These are phyloP conservation scores for Pherbina coryleti DNA, from an alignment of 2,888 invertebrate genomes.

Conservation along the genomic window DNA sequence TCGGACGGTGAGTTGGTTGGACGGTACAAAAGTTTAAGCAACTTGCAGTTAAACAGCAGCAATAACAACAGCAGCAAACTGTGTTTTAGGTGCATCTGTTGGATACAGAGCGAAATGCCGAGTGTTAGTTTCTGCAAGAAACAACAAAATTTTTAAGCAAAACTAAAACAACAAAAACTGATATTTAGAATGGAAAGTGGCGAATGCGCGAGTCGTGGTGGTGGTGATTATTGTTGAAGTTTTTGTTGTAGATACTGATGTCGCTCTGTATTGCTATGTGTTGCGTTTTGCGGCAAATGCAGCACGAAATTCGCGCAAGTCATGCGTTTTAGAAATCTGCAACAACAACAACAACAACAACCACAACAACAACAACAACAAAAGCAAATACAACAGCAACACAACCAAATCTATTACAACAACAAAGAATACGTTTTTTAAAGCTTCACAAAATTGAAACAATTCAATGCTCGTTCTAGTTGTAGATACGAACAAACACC, in stretches of 20 bases:
- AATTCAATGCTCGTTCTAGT: background rate
- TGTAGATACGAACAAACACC: background rate
- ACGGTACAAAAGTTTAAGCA: conserved; percentile 1
- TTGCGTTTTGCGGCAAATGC: conserved; percentile 28
- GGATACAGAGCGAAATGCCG: conserved; percentile 8
- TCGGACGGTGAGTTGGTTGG: conserved; percentile 2
- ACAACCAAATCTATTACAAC: background rate
- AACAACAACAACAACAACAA: conserved; percentile 13
- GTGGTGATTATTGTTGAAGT: background rate
- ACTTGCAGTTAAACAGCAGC: conserved; percentile 1
- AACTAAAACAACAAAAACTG: conserved; percentile 8
- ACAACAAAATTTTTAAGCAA: conserved; percentile 8
- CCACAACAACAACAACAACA: background rate
- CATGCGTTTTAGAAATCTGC: conserved; percentile 30
- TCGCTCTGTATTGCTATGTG: conserved; percentile 7
- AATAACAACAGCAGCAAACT: conserved; percentile 4
- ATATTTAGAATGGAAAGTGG: conserved; percentile 10
- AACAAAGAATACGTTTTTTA: background rate
- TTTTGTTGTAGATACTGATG: conserved; percentile 22
- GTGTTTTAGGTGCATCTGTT: conserved; percentile 18
- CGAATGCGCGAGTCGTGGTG: background rate
- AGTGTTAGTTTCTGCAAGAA: conserved; percentile 13
- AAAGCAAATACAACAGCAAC: background rate
- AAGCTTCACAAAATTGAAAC: background rate
- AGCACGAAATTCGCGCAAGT: conserved; percentile 4